Percentiles rank a stretch among this genome's conserved stretches.
These are phyloP conservation scores for Microplitis mediator DNA, from an alignment of 1,140 invertebrate genomes.

Conservation along the genomic window DNA sequence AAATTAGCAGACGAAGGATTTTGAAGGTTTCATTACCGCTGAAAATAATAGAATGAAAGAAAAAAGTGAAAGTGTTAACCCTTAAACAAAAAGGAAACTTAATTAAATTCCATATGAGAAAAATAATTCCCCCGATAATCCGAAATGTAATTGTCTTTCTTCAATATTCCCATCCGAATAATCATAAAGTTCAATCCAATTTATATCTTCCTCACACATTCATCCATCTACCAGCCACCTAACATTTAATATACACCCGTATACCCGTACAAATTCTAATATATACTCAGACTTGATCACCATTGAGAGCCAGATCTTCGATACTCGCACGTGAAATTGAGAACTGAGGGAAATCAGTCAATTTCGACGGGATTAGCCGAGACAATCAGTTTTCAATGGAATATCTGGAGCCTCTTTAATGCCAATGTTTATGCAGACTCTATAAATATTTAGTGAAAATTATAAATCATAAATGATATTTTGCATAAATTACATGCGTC, in stretches of 20 bases:
- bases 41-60: too few relatives aligned
- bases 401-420: background rate
- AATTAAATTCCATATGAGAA: too few relatives aligned
- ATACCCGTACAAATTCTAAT: background rate
- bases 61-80: too few relatives aligned
- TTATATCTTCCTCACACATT: slow-evolving; percentile 23
- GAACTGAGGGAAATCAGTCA: slow-evolving; percentile 28
- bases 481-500: too few relatives aligned
- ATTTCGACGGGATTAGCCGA: slow-evolving; percentile 21
- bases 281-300: background rate
- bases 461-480: too few relatives aligned
- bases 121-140: slow-evolving; percentile 30
- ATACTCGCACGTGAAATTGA: slow-evolving; percentile 25
- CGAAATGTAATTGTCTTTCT: slow-evolving; percentile 3
- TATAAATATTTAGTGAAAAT: too few relatives aligned
- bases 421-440: background rate
- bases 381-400: background rate
- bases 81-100: too few relatives aligned
- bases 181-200: slow-evolving; percentile 33
- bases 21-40: too few relatives aligned
- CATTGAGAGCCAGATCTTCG: slow-evolving; percentile 11
- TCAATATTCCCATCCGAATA: slow-evolving; percentile 22
- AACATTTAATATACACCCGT: too few relatives aligned
- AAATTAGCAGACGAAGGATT: too few relatives aligned
- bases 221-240: background rate